Base-by-base conservation (phyloP, 2,888 invertebrate species). In the Esperia sulphurella region DNA sequence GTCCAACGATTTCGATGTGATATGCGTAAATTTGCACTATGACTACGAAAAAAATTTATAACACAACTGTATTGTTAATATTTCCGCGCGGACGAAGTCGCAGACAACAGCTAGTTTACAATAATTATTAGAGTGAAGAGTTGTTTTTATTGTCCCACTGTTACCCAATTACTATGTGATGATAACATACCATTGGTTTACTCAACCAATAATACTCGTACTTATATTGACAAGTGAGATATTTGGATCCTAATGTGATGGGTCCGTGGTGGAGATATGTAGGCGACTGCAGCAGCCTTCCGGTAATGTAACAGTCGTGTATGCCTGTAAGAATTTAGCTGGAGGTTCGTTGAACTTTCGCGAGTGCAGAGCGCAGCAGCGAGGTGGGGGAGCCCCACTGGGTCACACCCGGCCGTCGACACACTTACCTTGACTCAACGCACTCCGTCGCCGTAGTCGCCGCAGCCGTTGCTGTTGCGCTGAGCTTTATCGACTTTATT, bases 391-490 rank as follows among this genome's bases (percentile, higher is more conserved):
- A 78, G 73, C 79, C 68, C 72, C 83, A 89, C 79, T 89, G 79
- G 89, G 89, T 89, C 89, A 87, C 72, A 74, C 77, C 78, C 75
- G 89, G 87, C 83, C 89, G 78, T 87, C 82, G 88, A 77, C 89
- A 86, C 84, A 89, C 87, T 89, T 89, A 89, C 88, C 89, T 89
- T 89, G 88, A 88, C 86, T 88, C 77, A 71, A 72, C 81, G 79
- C 79, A 79, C 74, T 71, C 59, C 60, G 71, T 61, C 58, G 65
- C 62, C 61, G 63, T 61, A 50, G 58, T 59, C 56, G 54, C 57
- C 54, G 61, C 55, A 53, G 61, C 53, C 59, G 56, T 58, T 57
- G 60, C 60, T 55, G 31, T 44, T 28, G 41, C n/a, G n/a, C 37
- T 77, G 71, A 69, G 21, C 21, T 21, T 21, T 21, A 5, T 2